phyloP scores from a whole-genome alignment of 2,113 vertebrate species.

The Natator depressus region DNA sequence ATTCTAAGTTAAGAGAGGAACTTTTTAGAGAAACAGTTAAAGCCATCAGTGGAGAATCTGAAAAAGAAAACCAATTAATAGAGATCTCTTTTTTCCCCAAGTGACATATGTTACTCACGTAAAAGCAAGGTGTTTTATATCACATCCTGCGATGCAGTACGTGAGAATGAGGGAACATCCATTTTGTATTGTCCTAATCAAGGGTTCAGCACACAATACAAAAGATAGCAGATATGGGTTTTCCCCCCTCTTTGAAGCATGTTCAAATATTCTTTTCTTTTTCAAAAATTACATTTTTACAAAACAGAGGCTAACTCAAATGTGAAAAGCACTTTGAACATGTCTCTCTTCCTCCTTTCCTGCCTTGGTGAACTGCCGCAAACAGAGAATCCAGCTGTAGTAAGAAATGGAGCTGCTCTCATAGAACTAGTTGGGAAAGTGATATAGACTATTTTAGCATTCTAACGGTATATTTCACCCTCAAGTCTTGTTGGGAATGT shows the following conservation, averaged over 20 bases:
- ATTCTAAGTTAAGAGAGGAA: not conserved
- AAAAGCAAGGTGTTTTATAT: not conserved
- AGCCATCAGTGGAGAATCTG: not conserved
- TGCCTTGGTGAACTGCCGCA: not conserved
- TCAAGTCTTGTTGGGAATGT: slow-evolving; percentile 20
- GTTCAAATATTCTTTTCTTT: not conserved
- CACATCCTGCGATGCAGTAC: not conserved
- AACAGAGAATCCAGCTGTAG: not conserved
- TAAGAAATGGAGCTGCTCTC: not conserved
- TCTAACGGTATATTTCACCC: slow-evolving; percentile 19
- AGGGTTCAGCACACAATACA: not conserved
- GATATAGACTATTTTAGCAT: not conserved
- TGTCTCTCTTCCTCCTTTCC: not conserved
- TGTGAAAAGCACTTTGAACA: not conserved
- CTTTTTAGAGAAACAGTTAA: not conserved
- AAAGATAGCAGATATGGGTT: not conserved
- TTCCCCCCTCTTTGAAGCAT: not conserved
- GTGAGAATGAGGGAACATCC: not conserved
- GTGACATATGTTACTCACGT: not conserved
- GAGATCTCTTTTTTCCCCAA: not conserved
- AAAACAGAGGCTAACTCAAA: not conserved
- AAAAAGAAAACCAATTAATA: not conserved
- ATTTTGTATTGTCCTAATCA: not conserved
- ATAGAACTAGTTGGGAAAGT: not conserved
- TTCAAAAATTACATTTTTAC: not conserved